phyloP scores from a whole-genome alignment of 2,888 invertebrate genomes.

The Aporophyla lueneburgensis region DNA sequence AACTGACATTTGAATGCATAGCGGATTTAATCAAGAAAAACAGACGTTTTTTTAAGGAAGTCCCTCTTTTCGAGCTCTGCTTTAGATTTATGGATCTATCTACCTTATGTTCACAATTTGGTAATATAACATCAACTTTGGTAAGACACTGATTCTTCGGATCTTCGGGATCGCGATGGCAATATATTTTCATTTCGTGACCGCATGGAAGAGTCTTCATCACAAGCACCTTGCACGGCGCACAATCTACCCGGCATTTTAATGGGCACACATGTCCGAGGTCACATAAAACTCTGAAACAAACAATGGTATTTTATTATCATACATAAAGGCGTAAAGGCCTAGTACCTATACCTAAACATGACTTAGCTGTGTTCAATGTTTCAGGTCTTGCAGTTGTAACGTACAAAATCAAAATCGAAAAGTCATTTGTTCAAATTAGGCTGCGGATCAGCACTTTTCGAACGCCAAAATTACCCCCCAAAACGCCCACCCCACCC shows the following conservation, averaged over 20 bases:
- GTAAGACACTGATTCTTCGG: constrained; percentile 76
- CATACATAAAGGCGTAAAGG: neutral
- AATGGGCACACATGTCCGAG: constrained; percentile 88
- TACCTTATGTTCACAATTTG: constrained; percentile 83
- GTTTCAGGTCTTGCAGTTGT: neutral
- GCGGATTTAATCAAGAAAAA: neutral
- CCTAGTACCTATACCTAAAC: neutral
- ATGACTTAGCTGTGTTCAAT: neutral
- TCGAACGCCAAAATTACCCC: too few relatives aligned
- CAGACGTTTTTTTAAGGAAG: neutral
- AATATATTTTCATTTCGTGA: constrained; percentile 84
- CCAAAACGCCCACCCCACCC: too few relatives aligned
- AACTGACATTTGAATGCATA: neutral
- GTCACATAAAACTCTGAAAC: constrained; percentile 85
- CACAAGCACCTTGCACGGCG: constrained; percentile 83
- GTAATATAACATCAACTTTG: constrained; percentile 73
- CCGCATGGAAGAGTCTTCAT: constrained; percentile 86
- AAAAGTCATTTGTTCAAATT: too few relatives aligned
- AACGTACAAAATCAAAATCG: constrained; percentile 60
- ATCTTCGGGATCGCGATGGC: constrained; percentile 83
- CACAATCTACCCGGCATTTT: constrained; percentile 85
- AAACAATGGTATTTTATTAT: constrained; percentile 10
- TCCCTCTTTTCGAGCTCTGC: neutral
- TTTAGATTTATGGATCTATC: constrained; percentile 5
- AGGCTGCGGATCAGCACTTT: too few relatives aligned